phyloP scores from a whole-genome alignment of 2,113 vertebrate genomes.

The Grammomys surdaster region DNA sequence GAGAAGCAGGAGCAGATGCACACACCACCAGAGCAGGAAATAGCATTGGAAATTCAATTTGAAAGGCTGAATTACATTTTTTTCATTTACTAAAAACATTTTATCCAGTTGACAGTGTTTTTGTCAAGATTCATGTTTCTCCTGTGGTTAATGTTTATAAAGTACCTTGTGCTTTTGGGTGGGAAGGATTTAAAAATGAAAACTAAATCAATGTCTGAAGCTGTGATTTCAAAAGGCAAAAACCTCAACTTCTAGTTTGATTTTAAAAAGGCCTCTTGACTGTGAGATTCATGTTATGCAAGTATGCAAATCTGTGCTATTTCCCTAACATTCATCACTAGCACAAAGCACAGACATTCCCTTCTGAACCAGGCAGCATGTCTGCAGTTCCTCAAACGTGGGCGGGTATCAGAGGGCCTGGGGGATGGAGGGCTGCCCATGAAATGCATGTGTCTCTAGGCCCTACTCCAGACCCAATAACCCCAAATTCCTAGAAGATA shows the following conservation, averaged over 20 bases:
- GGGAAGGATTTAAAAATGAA: slow-evolving; percentile 70
- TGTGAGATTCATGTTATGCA: slow-evolving; percentile 50
- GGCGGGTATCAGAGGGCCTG: background rate
- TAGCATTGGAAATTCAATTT: slow-evolving; percentile 74
- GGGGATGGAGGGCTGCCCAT: background rate
- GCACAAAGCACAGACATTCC: background rate
- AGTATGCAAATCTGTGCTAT: slow-evolving; percentile 36
- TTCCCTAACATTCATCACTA: slow-evolving; percentile 46
- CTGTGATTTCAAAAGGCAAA: slow-evolving; percentile 56
- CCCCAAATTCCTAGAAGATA: background rate
- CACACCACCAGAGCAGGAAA: slow-evolving; percentile 59
- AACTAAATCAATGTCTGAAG: slow-evolving; percentile 72
- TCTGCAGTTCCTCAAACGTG: background rate
- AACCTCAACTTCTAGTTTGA: slow-evolving; percentile 54
- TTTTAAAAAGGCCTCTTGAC: slow-evolving; percentile 24
- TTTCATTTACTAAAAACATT: slow-evolving; percentile 73
- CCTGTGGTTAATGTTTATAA: slow-evolving; percentile 72
- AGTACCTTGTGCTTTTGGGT: slow-evolving; percentile 67
- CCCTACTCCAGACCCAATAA: background rate
- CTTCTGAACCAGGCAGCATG: background rate
- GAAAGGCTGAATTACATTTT: slow-evolving; percentile 73
- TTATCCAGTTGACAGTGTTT: slow-evolving; percentile 71
- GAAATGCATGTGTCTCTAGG: background rate
- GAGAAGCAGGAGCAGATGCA: slow-evolving; percentile 51
- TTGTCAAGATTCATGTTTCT: slow-evolving; percentile 77